Evolutionary conservation across 2,113 vertebrate genomes (phyloP), one percentile per base, ranked within the genome.

Genomic region (Lethenteron camtschaticum): DNA sequence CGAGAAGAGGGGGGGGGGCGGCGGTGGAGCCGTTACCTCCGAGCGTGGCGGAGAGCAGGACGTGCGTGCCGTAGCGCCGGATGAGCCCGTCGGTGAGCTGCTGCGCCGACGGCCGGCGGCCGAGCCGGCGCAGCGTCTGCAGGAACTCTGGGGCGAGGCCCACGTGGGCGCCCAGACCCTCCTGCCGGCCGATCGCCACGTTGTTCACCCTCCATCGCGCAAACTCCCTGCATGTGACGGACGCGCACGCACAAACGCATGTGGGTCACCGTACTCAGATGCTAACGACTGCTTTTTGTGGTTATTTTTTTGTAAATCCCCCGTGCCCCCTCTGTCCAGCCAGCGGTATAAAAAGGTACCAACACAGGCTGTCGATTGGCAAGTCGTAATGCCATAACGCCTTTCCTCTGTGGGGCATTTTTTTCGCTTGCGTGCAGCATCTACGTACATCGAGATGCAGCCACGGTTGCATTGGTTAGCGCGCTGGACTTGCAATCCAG

Each of bases 161-260:
- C 77, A 95, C 82, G 1, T 90, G 89, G 75, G 94, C 90, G 71
- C 82, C 86, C 77, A 87, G 85, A 79, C 95, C 82, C 77, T 99
- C 94, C 82, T 89, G 83, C 75, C 90, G 79, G 78, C 96, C 94
- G 1, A 99, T 89, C 74, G 94, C 92, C 70, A 87, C 95, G 80
- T 99, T 99, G 83, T 92, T 99, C 91, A 99, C 94, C 90, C 96
- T 99, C 94, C 94, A 99, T 86, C 94, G 92, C 82, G 94, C 94
- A 95, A 99, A 99, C 82, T 99, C 94, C 86, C 94, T 99, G 73
- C 13, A 63, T 63, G 59, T 13, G 16, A 18, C 59, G 59, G 13
- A 63, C 59, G 16, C 59, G 59, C 20, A 63, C 6, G 59, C 59
- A 8, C 13, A 63, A 14, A 63, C 59, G 16, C 20, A 63, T 8